Evolutionary conservation across 64 coral and sea anemone genomes (phyloP), one percentile per base, ranked within the genome.

Genomic region (Montipora foliosa): DNA sequence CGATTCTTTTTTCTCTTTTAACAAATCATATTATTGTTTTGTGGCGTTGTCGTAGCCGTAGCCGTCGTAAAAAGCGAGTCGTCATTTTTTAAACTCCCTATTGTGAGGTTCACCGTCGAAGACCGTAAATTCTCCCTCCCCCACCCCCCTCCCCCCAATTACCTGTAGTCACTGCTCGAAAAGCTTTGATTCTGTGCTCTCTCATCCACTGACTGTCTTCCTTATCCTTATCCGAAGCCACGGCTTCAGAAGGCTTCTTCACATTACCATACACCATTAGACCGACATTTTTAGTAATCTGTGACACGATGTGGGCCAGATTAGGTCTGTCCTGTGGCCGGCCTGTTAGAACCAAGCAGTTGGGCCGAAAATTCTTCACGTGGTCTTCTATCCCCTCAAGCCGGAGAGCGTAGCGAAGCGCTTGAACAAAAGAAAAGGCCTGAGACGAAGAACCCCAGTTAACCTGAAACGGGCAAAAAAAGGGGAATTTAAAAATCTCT

Each of bases 371-470:
- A 22, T 22, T 22, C 22, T 22, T 22, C 22, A 22, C 22, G 22
- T 22, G 22, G 22, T 22, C 22, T 22, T 22, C 22, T 22, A 22
- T 89, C 20, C 49, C 73, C 13, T 98, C 94, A 17, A 95, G 91
- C 37, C 75, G 83, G 59, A 75, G 81, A 20, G 88, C 84, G 67
- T 90, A 92, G 58, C 89, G 85, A 22, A 98, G 94, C 5, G 87
- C 90, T 0, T 90, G 91, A 49, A 93, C 88, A 74, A 95, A 98
- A 8, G 96, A 87, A 53, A 88, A 91, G 0, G 96, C 96, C 76
- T 98, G 96, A 1, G 89, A 87, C 49, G 96, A 95, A 2, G 96
- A 98, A 5, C 96, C 96, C 96, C 96, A 98, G 45, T 94, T 94
- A 3, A 96, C 92, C 91, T 94, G 25, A 9, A 25, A 4, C 14